These are phyloP conservation scores for Cataglyphis hispanica DNA, from an alignment of 1,140 invertebrate species.

Conservation along the genomic window DNA sequence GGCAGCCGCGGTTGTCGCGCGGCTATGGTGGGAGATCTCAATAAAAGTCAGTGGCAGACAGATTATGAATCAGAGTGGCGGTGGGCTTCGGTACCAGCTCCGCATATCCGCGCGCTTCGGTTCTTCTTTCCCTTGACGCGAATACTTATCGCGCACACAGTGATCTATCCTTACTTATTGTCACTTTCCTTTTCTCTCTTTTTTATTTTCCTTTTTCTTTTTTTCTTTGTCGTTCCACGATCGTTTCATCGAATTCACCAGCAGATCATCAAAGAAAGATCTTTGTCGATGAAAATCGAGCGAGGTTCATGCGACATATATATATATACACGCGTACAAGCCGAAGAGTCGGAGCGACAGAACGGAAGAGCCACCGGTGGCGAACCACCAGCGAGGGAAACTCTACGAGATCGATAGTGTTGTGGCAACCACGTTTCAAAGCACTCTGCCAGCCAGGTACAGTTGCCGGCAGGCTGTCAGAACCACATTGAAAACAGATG, in stretches of 20 bases:
- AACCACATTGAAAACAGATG: background rate
- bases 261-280: background rate
- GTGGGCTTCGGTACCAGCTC: slow-evolving; percentile 78
- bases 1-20: slow-evolving; percentile 53
- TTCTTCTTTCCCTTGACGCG: slow-evolving; percentile 9
- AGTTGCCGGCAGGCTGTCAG: background rate
- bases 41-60: slow-evolving; percentile 84
- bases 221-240: background rate
- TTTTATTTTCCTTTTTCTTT: background rate
- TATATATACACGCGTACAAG: background rate
- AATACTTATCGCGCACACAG: background rate
- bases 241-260: slow-evolving; percentile 25
- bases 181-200: background rate
- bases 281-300: slow-evolving; percentile 39
- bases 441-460: slow-evolving; percentile 46
- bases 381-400: slow-evolving; percentile 54
- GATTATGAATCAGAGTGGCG: slow-evolving; percentile 84
- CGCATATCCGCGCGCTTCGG: slow-evolving; percentile 64
- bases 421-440: slow-evolving; percentile 77
- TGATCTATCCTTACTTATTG: background rate
- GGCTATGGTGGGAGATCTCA: slow-evolving; percentile 80
- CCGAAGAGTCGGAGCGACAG: slow-evolving; percentile 12
- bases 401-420: slow-evolving; percentile 78
- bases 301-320: slow-evolving; percentile 46
- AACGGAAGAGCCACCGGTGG: slow-evolving; percentile 20